Evolutionary conservation across 2,888 invertebrate genomes (phyloP).

Genomic region (Dicyrtoma fusca): DNA sequence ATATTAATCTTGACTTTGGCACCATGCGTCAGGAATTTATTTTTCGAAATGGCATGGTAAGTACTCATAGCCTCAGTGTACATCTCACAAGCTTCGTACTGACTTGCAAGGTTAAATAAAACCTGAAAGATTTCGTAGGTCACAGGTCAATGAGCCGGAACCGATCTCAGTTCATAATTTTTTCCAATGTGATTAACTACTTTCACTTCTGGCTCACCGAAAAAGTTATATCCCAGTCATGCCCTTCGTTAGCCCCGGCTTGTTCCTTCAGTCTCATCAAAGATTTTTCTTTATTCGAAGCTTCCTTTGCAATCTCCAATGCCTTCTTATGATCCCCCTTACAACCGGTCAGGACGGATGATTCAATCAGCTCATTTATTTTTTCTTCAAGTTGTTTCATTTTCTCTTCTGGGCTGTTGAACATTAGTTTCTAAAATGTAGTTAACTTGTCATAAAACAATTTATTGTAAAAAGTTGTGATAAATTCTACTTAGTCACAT

Average conservation of each 20-base stretch:
- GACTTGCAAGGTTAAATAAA: conserved; percentile 91
- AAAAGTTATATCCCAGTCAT: conserved; percentile 94
- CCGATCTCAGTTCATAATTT: not conserved
- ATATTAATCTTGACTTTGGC: conserved; percentile 94
- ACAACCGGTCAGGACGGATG: conserved; percentile 75
- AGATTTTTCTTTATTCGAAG: conserved; percentile 87
- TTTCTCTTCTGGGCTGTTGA: conserved; percentile 82
- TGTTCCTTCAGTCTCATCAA: conserved; percentile 91
- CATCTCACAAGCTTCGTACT: conserved; percentile 92
- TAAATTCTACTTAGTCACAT: conserved; percentile 56
- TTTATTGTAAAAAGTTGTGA: not conserved
- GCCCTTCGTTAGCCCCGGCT: conserved; percentile 81
- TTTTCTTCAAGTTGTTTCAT: conserved; percentile 84
- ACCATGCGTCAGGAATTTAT: conserved; percentile 90
- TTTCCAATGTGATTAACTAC: not conserved
- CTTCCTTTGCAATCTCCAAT: conserved; percentile 93
- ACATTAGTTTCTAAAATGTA: conserved; percentile 1
- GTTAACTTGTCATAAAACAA: not conserved
- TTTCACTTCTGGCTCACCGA: conserved; percentile 66
- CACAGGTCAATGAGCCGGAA: no score
- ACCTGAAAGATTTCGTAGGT: conserved; percentile 73
- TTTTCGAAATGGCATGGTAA: conserved; percentile 90
- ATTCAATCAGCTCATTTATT: conserved; percentile 87
- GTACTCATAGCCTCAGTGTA: conserved; percentile 94
- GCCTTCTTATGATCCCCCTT: conserved; percentile 70